These are phyloP conservation scores for Sebastes minor DNA, from an alignment of 2,797 vertebrate species.

Conservation along the genomic window DNA sequence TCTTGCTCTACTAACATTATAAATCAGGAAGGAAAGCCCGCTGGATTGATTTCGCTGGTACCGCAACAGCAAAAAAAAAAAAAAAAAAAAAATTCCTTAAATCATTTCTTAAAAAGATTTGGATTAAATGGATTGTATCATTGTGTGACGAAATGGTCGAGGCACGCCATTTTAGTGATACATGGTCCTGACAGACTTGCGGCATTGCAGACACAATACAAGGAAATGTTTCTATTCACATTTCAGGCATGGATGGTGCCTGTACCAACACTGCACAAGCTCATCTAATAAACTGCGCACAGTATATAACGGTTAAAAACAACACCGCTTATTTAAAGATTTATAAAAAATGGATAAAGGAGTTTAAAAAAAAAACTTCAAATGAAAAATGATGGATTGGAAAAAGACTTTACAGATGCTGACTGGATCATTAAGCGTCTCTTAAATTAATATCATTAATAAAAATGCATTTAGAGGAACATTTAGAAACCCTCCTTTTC, in stretches of 20 bases:
- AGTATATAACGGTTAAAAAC: constrained; percentile 14
- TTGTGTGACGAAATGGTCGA: constrained; percentile 82
- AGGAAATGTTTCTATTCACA: constrained; percentile 77
- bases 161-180: constrained; percentile 78
- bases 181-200: constrained; percentile 68
- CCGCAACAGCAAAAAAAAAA: constrained; percentile 54
- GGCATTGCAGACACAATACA: constrained; percentile 69
- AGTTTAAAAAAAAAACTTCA: not conserved
- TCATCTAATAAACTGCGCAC: constrained; percentile 14
- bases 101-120: constrained; percentile 85
- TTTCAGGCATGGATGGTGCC: constrained; percentile 66
- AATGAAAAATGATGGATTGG: constrained; percentile 21
- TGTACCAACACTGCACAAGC: constrained; percentile 34
- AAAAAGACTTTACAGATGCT: constrained; percentile 28
- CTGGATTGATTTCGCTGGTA: constrained; percentile 75
- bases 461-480: constrained; percentile 30
- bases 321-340: constrained; percentile 33
- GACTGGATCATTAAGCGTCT: constrained; percentile 32
- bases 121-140: constrained; percentile 86
- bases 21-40: constrained; percentile 78
- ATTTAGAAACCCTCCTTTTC: constrained; percentile 22
- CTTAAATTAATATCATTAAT: constrained; percentile 52
- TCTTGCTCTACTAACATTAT: constrained; percentile 80
- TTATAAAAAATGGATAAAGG: not conserved
- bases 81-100: constrained; percentile 72